Conservation (phyloP, 1,140 invertebrate species). For the Macrobrachium rosenbergii region DNA sequence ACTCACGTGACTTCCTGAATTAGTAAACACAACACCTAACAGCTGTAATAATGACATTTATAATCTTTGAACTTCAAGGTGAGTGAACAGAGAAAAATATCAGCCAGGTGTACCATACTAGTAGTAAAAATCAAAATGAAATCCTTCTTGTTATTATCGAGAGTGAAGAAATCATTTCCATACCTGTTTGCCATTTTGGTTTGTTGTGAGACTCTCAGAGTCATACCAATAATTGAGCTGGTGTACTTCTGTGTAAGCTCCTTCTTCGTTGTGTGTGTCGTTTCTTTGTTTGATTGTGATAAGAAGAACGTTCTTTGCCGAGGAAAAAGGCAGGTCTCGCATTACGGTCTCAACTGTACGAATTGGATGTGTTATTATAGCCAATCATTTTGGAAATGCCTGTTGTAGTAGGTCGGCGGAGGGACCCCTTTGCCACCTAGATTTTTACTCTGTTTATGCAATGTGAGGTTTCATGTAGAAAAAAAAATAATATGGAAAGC, state of each 20-base stretch:
- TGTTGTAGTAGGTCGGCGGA: no score
- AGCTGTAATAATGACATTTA: conserved; percentile 2
- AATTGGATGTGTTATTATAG: no score
- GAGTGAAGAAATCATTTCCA: not conserved
- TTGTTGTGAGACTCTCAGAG: not conserved
- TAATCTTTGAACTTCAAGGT: not conserved
- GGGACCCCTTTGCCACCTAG: no score
- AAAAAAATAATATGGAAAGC: not conserved
- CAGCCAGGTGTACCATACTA: not conserved
- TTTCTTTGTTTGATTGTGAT: conserved; percentile 59
- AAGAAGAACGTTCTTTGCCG: conserved; percentile 40
- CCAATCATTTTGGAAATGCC: not conserved
- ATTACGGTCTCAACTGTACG: no score
- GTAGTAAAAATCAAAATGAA: conserved; percentile 55
- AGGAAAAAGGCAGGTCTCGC: not conserved
- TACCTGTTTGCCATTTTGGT: not conserved
- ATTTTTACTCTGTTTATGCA: no score
- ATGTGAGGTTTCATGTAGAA: no score
- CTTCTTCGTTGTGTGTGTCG: conserved; percentile 57
- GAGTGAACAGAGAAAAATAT: no score
- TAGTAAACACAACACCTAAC: conserved; percentile 54
- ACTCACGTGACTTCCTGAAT: conserved; percentile 47
- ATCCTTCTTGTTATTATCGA: not conserved
- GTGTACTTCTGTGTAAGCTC: conserved; percentile 47
- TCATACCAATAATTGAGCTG: conserved; percentile 13